These are phyloP conservation scores for Tetraodon nigroviridis DNA, from an alignment of 2,113 vertebrate species.

Conservation along the genomic window DNA sequence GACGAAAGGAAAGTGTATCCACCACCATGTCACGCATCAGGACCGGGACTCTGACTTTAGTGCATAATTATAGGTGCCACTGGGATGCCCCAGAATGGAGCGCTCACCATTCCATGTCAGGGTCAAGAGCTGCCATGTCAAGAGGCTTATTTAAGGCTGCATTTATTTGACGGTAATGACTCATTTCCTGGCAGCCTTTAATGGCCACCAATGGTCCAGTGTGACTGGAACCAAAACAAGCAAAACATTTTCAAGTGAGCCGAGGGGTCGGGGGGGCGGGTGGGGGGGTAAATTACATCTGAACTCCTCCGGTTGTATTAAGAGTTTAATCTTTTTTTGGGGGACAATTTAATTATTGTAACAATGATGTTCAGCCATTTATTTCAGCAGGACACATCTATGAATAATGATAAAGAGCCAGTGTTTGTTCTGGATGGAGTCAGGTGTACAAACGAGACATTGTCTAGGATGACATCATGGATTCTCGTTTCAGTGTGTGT, in stretches of 20 bases:
- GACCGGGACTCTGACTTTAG: slow-evolving; percentile 44
- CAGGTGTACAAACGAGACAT: slow-evolving; percentile 49
- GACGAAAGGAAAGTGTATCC: slow-evolving; percentile 2
- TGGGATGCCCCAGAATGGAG: slow-evolving; percentile 31
- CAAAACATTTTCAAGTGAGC: slow-evolving; percentile 24
- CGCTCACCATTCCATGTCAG: slow-evolving; percentile 52
- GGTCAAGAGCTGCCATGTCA: slow-evolving; percentile 23
- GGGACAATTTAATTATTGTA: too few species aligned
- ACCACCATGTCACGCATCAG: slow-evolving; percentile 14
- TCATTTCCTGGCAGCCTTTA: slow-evolving; percentile 52
- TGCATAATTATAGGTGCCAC: slow-evolving; percentile 57
- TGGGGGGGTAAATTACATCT: too few species aligned
- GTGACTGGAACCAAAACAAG: slow-evolving; percentile 53
- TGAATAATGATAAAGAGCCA: too few species aligned
- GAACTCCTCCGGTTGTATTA: too few species aligned
- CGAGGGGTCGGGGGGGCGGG: too few species aligned
- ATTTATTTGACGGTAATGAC: slow-evolving; percentile 57
- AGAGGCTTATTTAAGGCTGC: slow-evolving; percentile 38
- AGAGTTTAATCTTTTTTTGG: too few species aligned
- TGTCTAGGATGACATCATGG: slow-evolving; percentile 53
- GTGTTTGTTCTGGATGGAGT: background rate
- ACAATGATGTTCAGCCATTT: background rate
- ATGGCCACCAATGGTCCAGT: slow-evolving; percentile 23
- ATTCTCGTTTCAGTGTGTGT: slow-evolving; percentile 34
- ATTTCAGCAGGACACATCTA: too few species aligned